Conservation (phyloP, 2,888 invertebrate species). For the Drosophila atripex region DNA sequence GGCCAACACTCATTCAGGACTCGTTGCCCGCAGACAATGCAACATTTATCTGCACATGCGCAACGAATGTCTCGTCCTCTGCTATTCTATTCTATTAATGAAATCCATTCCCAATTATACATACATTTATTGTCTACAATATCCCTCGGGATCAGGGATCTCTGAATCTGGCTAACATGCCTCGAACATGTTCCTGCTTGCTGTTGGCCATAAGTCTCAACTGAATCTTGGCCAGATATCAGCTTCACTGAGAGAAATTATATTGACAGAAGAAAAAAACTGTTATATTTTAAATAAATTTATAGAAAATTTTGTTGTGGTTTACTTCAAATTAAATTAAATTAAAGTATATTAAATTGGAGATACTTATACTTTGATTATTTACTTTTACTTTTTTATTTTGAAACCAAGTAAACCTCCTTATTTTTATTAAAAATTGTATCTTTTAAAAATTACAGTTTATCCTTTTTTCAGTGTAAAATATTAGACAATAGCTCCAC, state of each 20-base stretch:
- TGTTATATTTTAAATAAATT: background rate
- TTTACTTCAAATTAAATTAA: no score
- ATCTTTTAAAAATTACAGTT: no score
- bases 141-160: slow-evolving; percentile 7
- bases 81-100: slow-evolving; percentile 38
- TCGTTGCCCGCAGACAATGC: slow-evolving; percentile 54
- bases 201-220: slow-evolving; percentile 34
- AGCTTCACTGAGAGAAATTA: slow-evolving; percentile 6
- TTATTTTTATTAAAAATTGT: no score
- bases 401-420: background rate
- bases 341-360: background rate
- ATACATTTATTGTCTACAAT: slow-evolving; percentile 44
- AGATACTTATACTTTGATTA: background rate
- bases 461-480: background rate
- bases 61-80: slow-evolving; percentile 56
- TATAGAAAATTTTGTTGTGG: background rate
- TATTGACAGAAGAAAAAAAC: background rate
- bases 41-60: slow-evolving; percentile 63
- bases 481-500: slow-evolving; percentile 31
- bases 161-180: slow-evolving; percentile 24
- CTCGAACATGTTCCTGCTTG: slow-evolving; percentile 31
- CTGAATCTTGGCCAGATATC: slow-evolving; percentile 7
- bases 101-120: slow-evolving; percentile 53
- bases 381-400: background rate
- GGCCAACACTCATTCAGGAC: slow-evolving; percentile 61